Percentiles rank a stretch among this genome's conserved stretches.
Evolutionary conservation across 2,888 invertebrate species (phyloP).

Genomic region (Syrista parreyssii): DNA sequence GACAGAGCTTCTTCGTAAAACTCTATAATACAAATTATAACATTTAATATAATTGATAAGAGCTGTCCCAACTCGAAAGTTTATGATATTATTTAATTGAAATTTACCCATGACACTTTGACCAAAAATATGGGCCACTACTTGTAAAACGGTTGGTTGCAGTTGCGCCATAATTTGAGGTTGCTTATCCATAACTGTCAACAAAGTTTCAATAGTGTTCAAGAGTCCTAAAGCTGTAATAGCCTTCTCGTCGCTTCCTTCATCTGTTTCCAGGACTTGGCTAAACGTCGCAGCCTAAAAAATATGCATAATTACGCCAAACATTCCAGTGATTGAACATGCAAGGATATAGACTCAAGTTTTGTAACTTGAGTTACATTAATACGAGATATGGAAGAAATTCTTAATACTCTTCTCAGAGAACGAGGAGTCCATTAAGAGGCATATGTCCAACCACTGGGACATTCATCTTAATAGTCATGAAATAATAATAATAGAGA

Average conservation of each 20-base stretch:
- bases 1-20: constrained; percentile 98
- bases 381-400: too few species aligned
- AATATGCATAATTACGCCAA: background rate
- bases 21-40: constrained; percentile 70
- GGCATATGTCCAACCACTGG: background rate
- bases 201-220: constrained; percentile 94
- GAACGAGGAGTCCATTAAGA: background rate
- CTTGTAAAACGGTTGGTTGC: constrained; percentile 92
- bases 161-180: constrained; percentile 86
- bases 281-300: constrained; percentile 81
- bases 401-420: background rate
- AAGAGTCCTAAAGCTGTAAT: constrained; percentile 97
- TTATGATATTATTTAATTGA: background rate
- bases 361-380: background rate
- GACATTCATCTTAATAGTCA: background rate
- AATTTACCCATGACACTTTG: constrained; percentile 83
- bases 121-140: constrained; percentile 84
- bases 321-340: too few species aligned
- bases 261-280: constrained; percentile 81
- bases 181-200: constrained; percentile 92
- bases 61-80: background rate
- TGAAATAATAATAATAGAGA: background rate
- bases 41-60: constrained; percentile 4
- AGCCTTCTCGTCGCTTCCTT: constrained; percentile 93
- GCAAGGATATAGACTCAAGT: background rate